Evolutionary conservation across 2,888 invertebrate genomes (phyloP), one percentile per base, ranked within the genome.

Genomic region (Helicoverpa assulta): DNA sequence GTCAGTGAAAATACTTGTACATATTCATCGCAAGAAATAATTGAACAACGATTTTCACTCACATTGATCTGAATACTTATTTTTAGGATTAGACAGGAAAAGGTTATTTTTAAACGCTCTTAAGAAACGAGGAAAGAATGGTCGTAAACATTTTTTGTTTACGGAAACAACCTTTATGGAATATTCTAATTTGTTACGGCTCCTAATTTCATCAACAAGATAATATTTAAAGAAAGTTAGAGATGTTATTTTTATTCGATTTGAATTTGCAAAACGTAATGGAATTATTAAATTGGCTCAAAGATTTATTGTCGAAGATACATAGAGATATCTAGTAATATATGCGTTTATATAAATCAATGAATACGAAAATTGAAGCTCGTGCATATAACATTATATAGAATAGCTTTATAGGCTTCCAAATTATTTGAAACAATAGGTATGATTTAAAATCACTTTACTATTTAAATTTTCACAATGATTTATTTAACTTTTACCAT

Each of bases 401-500:
- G 14, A 1, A 2, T 64, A 29, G 19, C 12, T 2, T n/a, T 29
- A 51, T 37, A 10, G 21, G 37, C 1, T 4, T 14, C 2, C 5
- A 2, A 65, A 40, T 1, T 12, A 16, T 8, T 47, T 7, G 12
- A 47, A 47, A 47, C 8, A 6, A 1, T 50, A 26, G n/a, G n/a
- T n/a, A 16, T 29, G 1, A 1, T 56, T 5, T 12, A 8, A 54
- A 26, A 65, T 5, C 10, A 6, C 12, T 52, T 8, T 5, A n/a
- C 6, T 3, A 1, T 50, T 51, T 50, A 29, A 14, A 53, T 53
- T 14, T 50, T 37, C 29, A 51, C 29, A 1, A 37, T 50, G 5
- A 26, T 43, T 67, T 19, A 52, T 56, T 60, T 67, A 51, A 33
- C 56, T 60, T 65, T 55, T 1, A 58, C 16, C 33, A 57, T 60